Conservation (phyloP, 2,888 invertebrate genomes). For the Andrena camellia region DNA sequence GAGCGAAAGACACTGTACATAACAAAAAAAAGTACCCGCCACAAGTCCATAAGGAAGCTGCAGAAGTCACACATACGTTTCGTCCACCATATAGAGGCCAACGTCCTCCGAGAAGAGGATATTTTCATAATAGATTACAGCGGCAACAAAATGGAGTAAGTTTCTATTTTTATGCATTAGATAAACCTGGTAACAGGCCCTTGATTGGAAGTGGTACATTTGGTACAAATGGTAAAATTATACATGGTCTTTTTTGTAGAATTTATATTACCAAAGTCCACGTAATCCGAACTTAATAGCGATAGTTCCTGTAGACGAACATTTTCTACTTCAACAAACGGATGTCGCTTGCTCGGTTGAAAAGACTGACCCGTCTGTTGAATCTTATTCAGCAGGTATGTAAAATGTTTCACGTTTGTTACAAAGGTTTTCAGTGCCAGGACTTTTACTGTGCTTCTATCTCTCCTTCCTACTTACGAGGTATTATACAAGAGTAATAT, state of each 20-base stretch:
- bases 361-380: conserved; percentile 51
- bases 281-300: conserved; percentile 86
- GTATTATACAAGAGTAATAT: conserved; percentile 25
- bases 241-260: conserved; percentile 66
- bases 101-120: conserved; percentile 67
- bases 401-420: background rate
- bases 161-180: background rate
- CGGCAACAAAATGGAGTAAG: conserved; percentile 78
- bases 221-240: too few species aligned
- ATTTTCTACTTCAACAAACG: conserved; percentile 68
- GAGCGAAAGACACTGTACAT: conserved; percentile 71
- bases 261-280: conserved; percentile 77
- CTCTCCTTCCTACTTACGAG: background rate
- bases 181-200: background rate
- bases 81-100: conserved; percentile 69
- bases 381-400: conserved; percentile 58
- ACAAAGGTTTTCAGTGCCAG: background rate
- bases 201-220: background rate
- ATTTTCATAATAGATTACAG: conserved; percentile 70
- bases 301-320: conserved; percentile 84
- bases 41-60: conserved; percentile 55
- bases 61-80: conserved; percentile 64
- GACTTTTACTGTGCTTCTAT: background rate
- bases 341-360: conserved; percentile 55
- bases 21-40: conserved; percentile 50